Base-by-base conservation (phyloP, 2,113 vertebrate species). In the Thunnus maccoyii region DNA sequence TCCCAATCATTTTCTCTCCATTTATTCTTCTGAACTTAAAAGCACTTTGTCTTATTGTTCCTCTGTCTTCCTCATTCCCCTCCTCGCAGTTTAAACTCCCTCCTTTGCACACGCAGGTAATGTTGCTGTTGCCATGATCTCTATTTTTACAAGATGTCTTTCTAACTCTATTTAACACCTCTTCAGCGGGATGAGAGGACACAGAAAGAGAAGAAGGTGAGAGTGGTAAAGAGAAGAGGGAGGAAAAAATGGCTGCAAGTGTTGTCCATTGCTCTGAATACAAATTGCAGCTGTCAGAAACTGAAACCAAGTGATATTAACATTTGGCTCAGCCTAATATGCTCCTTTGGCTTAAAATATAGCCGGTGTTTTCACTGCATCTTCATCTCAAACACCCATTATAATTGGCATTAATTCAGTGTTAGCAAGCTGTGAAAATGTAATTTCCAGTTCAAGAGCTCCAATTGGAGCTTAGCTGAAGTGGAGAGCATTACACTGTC, bases 361-460 rank as follows among this genome's bases (percentile, higher is more conserved):
- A 84, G 54, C 58, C 20, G 60, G 66, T 84, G 76, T 82, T 90
- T 87, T 82, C 51, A 18, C 70, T 65, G 56, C 67, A 41, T 82
- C 78, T 56, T 73, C 77, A 57, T 77, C 76, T 78, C 74, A 77
- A 83, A 78, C 68, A 60, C 46, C 69, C 83, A 55, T 83, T 74
- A 63, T 68, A 89, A 76, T 72, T 83, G 76, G 68, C 86, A 85
- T 87, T 87, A 89, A 87, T 89, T 90, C 89, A 75, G 91, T 44
- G 88, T 86, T 86, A 71, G 86, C 74, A 87, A 89, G 88, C 87
- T 87, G 87, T 89, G 89, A 88, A 92, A 93, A 91, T 89, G 82
- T 88, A 32, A 88, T 91, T 90, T 91, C 85, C 86, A 76, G 84
- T 86, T 88, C 69, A 85, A 91, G 90, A 76, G 86, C 83, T 89